Percentiles rank a stretch among this genome's conserved stretches.
Conservation (phyloP, 1,140 invertebrate genomes). For the Thalassaphorura encarpata region DNA sequence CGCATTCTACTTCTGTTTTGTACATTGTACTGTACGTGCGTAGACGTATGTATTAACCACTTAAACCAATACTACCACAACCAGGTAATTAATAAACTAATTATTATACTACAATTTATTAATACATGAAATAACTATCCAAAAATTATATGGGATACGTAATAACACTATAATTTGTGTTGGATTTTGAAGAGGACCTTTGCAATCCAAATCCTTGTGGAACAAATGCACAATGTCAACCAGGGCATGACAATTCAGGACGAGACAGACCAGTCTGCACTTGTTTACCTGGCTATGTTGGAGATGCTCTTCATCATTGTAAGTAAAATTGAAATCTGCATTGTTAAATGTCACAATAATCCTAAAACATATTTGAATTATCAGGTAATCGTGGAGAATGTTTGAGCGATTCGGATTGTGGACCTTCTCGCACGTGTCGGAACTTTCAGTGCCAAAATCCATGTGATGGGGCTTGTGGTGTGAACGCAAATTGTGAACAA, state of each 20-base stretch:
- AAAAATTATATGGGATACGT: neutral
- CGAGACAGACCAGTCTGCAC: conserved; percentile 61
- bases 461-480: conserved; percentile 19
- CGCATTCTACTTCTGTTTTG: neutral
- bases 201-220: conserved; percentile 78
- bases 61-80: neutral
- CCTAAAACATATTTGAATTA: neutral
- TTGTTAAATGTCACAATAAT: conserved; percentile 5
- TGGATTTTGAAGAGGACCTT: conserved; percentile 54
- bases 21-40: neutral
- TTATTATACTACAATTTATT: neutral
- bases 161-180: conserved; percentile 6
- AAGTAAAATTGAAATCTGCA: conserved; percentile 25
- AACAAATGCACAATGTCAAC: conserved; percentile 64
- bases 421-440: conserved; percentile 58
- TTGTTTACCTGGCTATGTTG: conserved; percentile 52
- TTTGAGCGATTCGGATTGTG: conserved; percentile 57
- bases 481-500: conserved; percentile 41
- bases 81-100: neutral
- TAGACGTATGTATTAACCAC: neutral
- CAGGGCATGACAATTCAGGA: conserved; percentile 66
- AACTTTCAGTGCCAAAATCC: conserved; percentile 40
- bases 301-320: conserved; percentile 54
- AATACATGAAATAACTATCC: neutral
- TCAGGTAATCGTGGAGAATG: conserved; percentile 61